A percentile compares a stretch with the other conserved stretches of the same genome.
Evolutionary conservation across 2,888 invertebrate species (phyloP).

Genomic region (Acholoe squamosa): DNA sequence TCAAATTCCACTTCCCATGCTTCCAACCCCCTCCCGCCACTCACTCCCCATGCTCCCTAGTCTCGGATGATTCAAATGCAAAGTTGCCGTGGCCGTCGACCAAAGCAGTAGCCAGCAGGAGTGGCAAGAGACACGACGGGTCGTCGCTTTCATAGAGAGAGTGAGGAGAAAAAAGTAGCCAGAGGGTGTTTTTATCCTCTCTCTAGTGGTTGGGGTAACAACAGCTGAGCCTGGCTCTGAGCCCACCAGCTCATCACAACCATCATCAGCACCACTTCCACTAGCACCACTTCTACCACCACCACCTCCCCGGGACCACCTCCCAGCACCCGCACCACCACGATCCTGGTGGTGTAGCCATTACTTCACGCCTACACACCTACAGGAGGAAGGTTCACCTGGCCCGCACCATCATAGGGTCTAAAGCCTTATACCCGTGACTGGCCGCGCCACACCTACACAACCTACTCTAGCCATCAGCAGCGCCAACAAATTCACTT

Average conservation of each 20-base stretch:
- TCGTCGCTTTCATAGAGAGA: not conserved
- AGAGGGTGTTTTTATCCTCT: not conserved
- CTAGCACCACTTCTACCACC: not conserved
- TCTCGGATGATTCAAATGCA: not conserved
- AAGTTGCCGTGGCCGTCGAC: not conserved
- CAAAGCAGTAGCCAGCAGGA: not conserved
- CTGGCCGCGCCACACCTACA: not conserved
- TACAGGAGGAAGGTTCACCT: not conserved
- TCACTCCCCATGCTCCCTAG: not conserved
- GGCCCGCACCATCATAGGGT: not conserved
- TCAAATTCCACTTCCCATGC: not conserved
- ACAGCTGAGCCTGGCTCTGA: not conserved
- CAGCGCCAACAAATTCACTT: slow-evolving; percentile 38
- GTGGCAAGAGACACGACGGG: slow-evolving; percentile 2
- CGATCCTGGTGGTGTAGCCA: not conserved
- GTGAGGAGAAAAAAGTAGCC: not conserved
- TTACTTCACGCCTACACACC: not conserved
- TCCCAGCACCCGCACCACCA: not conserved
- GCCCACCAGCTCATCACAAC: not conserved
- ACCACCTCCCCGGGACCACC: not conserved
- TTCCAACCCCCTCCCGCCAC: not conserved
- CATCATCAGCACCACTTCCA: not conserved
- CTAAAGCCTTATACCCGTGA: not conserved
- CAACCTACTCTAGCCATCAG: not conserved
- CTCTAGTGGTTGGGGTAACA: not conserved